Evolutionary conservation across 2,113 vertebrate genomes (phyloP).

Genomic region (Ciconia boyciana): DNA sequence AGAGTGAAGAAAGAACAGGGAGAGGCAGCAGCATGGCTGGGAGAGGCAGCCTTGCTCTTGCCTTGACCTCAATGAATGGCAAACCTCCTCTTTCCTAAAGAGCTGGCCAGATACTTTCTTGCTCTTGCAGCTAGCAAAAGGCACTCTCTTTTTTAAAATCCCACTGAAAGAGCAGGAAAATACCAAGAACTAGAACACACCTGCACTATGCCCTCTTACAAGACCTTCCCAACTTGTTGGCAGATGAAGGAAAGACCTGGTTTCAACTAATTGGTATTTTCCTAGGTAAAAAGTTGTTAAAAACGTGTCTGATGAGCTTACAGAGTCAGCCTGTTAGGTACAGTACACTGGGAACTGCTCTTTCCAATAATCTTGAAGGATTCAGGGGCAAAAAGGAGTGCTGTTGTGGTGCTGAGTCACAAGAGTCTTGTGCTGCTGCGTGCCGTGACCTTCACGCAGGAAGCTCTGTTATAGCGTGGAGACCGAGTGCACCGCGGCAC

Average conservation of each 20-base stretch:
- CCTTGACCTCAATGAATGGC: background rate
- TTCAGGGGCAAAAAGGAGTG: background rate
- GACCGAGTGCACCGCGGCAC: accelerated
- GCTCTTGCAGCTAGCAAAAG: background rate
- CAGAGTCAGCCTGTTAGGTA: background rate
- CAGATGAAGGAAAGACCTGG: background rate
- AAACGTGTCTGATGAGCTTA: background rate
- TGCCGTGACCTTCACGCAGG: background rate
- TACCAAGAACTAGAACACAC: background rate
- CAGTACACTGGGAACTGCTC: background rate
- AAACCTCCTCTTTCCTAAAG: background rate
- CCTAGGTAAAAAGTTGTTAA: background rate
- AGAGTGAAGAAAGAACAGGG: background rate
- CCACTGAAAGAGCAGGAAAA: background rate
- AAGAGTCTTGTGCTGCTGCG: background rate
- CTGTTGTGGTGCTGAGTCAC: background rate
- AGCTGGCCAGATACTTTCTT: background rate
- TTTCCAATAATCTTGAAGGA: background rate
- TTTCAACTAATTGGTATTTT: background rate
- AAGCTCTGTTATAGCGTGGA: background rate
- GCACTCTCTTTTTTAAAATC: background rate
- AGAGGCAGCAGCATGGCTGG: background rate
- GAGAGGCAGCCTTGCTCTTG: background rate
- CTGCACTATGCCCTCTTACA: background rate
- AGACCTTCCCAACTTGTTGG: background rate